These are phyloP conservation scores for Epizoanthus rinbou DNA, from an alignment of 92 coral and sea anemone genomes.

Conservation along the genomic window DNA sequence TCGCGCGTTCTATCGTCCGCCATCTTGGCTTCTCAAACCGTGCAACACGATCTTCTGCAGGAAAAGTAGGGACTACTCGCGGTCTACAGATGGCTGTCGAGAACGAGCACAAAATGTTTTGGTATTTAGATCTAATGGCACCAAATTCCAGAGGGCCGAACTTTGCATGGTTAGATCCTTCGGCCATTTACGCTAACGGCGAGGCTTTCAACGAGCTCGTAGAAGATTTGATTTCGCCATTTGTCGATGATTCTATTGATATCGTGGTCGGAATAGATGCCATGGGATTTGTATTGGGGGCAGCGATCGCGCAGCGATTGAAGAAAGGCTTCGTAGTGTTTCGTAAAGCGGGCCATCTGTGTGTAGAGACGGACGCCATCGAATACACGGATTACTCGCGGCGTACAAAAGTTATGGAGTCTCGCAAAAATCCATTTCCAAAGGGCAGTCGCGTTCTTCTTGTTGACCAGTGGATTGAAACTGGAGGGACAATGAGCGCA, in stretches of 20 bases:
- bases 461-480: constrained; percentile 47
- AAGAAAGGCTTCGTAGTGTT: constrained; percentile 4
- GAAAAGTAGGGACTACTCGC: no score
- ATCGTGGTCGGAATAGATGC: constrained; percentile 32
- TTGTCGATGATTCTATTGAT: neutral
- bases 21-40: no score
- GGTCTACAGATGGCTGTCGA: neutral
- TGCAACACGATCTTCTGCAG: no score
- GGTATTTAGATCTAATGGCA: constrained; percentile 35
- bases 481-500: constrained; percentile 39
- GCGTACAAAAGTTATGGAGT: constrained; percentile 13
- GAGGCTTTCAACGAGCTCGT: constrained; percentile 29
- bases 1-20: no score
- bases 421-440: neutral
- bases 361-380: constrained; percentile 6
- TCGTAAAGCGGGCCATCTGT: constrained; percentile 22
- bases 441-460: constrained; percentile 1
- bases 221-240: neutral
- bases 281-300: constrained; percentile 24
- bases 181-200: constrained; percentile 23
- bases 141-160: constrained; percentile 5
- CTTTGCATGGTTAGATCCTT: constrained; percentile 36
- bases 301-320: neutral
- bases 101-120: neutral
- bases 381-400: constrained; percentile 15